phyloP scores from a whole-genome alignment of 2,888 invertebrate species.

The Hydriomena furcata region DNA sequence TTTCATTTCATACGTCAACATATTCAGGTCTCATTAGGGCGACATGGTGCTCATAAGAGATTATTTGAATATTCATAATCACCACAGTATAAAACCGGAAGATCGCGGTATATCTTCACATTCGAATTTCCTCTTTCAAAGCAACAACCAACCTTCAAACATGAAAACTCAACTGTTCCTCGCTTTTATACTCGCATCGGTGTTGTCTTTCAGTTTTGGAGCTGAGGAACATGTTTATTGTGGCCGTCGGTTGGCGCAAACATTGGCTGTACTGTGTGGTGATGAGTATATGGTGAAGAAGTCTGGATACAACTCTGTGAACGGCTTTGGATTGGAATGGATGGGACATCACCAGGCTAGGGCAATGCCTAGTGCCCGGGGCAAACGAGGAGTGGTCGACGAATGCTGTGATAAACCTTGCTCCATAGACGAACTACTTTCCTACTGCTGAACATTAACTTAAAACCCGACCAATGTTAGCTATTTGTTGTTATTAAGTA shows the following conservation, averaged over 20 bases:
- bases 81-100: slow-evolving; percentile 24
- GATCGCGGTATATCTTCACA: slow-evolving; percentile 5
- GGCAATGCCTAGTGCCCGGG: slow-evolving; percentile 15
- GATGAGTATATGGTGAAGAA: slow-evolving; percentile 20
- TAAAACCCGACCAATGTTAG: not conserved
- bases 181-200: slow-evolving; percentile 7
- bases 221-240: slow-evolving; percentile 19
- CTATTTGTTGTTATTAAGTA: too few relatives aligned
- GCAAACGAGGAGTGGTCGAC: slow-evolving; percentile 27
- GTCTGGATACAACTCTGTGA: slow-evolving; percentile 20
- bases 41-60: slow-evolving; percentile 26
- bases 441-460: slow-evolving; percentile 24
- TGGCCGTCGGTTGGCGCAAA: slow-evolving; percentile 22
- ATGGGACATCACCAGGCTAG: slow-evolving; percentile 14
- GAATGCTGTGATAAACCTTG: slow-evolving; percentile 33
- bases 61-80: slow-evolving; percentile 28
- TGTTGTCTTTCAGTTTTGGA: slow-evolving; percentile 7
- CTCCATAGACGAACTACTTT: slow-evolving; percentile 19
- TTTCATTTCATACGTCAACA: slow-evolving; percentile 16
- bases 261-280: slow-evolving; percentile 20
- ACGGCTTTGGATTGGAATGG: slow-evolving; percentile 20
- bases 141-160: slow-evolving; percentile 12
- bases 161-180: slow-evolving; percentile 27
- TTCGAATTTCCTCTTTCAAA: slow-evolving; percentile 12
- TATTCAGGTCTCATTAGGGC: slow-evolving; percentile 29